Base-by-base conservation (phyloP, 2,888 invertebrate genomes). In the Nematopogon swammerdamellus region DNA sequence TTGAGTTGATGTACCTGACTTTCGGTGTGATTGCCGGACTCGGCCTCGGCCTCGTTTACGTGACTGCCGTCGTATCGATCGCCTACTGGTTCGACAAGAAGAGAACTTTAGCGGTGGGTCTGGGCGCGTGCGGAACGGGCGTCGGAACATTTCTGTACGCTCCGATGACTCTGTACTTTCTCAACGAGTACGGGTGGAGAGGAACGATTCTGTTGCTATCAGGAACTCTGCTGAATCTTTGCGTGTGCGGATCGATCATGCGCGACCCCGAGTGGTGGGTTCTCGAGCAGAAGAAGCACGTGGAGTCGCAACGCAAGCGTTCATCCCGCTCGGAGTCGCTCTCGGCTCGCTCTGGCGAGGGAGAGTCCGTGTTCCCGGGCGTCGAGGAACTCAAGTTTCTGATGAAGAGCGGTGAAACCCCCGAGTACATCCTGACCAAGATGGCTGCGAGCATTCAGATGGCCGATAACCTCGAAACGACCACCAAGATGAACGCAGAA, bases 41-140 rank as follows among this genome's bases (percentile, higher is more conserved):
- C 52, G 95, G 94, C 1, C 75, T 95, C 54, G 92, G 93, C 5
- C 70, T 92, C 47, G 91, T 91, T 48, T 95, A 93, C 64, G 93
- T 94, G 11, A 91, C 94, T 2, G 93, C 94, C 5, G 94, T 95
- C 4, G 94, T 95, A 4, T 90, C 91, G 49, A 91, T 95, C 51
- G 94, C 95, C 6, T 94, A 92, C 64, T 95, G 95, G 88, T 95
- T 95, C 68, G 93, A 95, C 60, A 91, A 91, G 67, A 89, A 88
- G 62, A 82, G 94, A 36, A 90, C 90, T 45, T 81, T 95, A 54
- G 95, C 95, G 3, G 92, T 92, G 3, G 92, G 94, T 2, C 76
- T 95, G 50, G 91, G 92, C 1, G 93, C 93, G 0, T 92, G 92
- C 58, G 95, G 95, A 5, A 92, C 92, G 0, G 94, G 94, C 0